Evolutionary conservation across 2,888 invertebrate genomes (phyloP).

Genomic region (Gymnoscelis rufifasciata): DNA sequence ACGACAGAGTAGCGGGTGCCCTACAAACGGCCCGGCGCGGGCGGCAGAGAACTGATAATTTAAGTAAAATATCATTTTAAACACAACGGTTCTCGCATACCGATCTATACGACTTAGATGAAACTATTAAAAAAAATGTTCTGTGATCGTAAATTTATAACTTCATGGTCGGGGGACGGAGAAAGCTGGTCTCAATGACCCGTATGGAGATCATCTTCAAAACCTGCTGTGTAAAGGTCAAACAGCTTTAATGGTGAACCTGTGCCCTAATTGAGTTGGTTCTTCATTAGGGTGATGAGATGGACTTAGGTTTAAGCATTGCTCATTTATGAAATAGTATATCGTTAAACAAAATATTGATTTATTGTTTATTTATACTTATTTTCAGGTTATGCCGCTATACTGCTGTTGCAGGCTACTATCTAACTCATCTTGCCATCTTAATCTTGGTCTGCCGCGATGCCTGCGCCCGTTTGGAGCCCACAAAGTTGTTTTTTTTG

Average conservation of each 20-base stretch:
- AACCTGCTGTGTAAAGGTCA: constrained; percentile 5
- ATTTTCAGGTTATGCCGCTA: too few relatives aligned
- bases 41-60: constrained; percentile 26
- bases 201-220: background rate
- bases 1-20: constrained; percentile 25
- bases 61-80: constrained; percentile 27
- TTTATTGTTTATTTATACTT: too few relatives aligned
- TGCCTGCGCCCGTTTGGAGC: too few relatives aligned
- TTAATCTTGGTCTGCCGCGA: too few relatives aligned
- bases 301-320: too few relatives aligned
- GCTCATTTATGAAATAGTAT: too few relatives aligned
- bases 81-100: constrained; percentile 25
- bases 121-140: constrained; percentile 18
- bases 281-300: too few relatives aligned
- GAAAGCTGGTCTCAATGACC: constrained; percentile 26
- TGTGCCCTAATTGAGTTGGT: too few relatives aligned
- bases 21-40: constrained; percentile 24
- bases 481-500: too few relatives aligned
- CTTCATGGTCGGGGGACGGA: constrained; percentile 24
- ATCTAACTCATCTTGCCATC: too few relatives aligned
- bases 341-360: too few relatives aligned
- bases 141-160: constrained; percentile 23
- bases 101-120: constrained; percentile 4
- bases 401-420: too few relatives aligned
- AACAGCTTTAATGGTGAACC: background rate